Evolutionary conservation across 2,888 invertebrate genomes (phyloP).

Genomic region (Pachycephus smyrnensis): DNA sequence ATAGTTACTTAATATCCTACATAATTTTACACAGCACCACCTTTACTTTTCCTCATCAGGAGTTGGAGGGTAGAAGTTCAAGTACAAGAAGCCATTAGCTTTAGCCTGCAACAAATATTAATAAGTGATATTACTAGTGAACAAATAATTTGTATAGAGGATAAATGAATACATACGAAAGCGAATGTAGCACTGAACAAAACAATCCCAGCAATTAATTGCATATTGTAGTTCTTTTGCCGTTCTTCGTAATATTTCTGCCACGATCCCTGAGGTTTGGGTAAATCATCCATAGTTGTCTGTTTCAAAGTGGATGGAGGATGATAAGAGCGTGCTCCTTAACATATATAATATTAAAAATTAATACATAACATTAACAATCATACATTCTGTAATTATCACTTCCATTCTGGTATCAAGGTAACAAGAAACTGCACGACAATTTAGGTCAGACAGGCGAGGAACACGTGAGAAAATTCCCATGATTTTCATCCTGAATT

Average conservation of each 20-base stretch:
- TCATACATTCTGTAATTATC: background rate
- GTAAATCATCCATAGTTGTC: slow-evolving; percentile 81
- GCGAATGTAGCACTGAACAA: slow-evolving; percentile 62
- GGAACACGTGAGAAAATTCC: background rate
- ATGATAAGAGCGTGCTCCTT: slow-evolving; percentile 42
- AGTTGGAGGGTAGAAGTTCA: slow-evolving; percentile 74
- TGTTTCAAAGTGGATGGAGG: slow-evolving; percentile 44
- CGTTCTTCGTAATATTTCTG: slow-evolving; percentile 74
- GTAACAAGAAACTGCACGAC: background rate
- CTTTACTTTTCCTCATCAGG: slow-evolving; percentile 5
- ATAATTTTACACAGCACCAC: slow-evolving; percentile 4
- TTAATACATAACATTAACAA: background rate
- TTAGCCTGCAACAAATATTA: slow-evolving; percentile 69
- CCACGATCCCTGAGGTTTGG: slow-evolving; percentile 84
- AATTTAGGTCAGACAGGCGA: background rate
- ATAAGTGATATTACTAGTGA: background rate
- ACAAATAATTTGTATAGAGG: background rate
- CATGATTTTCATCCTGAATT: background rate
- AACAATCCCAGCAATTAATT: slow-evolving; percentile 72
- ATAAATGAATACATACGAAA: slow-evolving; percentile 62
- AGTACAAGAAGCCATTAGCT: slow-evolving; percentile 72
- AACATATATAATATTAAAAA: background rate
- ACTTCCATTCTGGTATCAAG: background rate
- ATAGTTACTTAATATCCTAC: slow-evolving; percentile 17
- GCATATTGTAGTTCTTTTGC: slow-evolving; percentile 78